A percentile compares a stretch with the other conserved stretches of the same genome.
These are phyloP conservation scores for Onychomys arenicola DNA, from an alignment of 2,797 vertebrate genomes.

Conservation along the genomic window DNA sequence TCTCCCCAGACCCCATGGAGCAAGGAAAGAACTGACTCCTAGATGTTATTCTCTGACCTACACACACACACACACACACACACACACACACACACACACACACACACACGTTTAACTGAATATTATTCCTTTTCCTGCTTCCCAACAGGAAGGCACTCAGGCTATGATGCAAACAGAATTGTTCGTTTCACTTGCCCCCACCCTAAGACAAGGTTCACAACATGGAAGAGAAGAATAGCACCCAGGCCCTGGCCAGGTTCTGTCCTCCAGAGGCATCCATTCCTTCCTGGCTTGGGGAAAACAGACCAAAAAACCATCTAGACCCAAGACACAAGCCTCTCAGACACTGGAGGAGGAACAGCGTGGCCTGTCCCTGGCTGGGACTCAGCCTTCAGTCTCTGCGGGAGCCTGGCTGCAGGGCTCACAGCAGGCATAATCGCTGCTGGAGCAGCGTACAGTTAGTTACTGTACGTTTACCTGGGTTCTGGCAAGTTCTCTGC, in stretches of 20 bases:
- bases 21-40: background rate
- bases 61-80: background rate
- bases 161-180: background rate
- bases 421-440: background rate
- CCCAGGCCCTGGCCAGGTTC: background rate
- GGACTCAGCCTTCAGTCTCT: accelerated
- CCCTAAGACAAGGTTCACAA: background rate
- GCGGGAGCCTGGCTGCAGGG: background rate
- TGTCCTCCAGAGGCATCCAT: background rate
- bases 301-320: background rate
- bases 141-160: conserved; percentile 9
- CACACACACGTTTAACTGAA: conserved; percentile 8
- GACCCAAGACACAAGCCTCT: background rate
- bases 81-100: too few species aligned
- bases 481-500: background rate
- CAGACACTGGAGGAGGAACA: background rate
- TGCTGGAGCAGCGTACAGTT: conserved; percentile 38
- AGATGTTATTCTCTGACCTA: background rate
- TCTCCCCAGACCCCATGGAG: too few species aligned
- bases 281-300: background rate
- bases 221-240: background rate
- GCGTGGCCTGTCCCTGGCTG: background rate
- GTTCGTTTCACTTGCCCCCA: background rate
- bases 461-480: conserved; percentile 38
- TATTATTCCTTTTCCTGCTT: background rate